A percentile compares a stretch with the other conserved stretches of the same genome.
Conservation (phyloP, 2,888 invertebrate species). For the Andrena trimmerana region DNA sequence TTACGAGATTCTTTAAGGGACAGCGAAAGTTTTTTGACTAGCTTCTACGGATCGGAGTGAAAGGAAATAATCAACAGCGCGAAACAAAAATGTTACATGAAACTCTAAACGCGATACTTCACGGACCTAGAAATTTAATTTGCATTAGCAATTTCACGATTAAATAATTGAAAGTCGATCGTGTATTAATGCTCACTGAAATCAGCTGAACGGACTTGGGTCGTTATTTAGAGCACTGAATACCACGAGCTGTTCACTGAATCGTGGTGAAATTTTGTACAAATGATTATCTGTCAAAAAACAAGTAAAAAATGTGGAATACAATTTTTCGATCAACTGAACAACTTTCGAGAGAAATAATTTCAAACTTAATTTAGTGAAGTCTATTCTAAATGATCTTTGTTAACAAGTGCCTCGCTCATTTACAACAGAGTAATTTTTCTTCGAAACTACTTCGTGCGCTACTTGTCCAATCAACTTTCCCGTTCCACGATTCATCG, state of each 20-base stretch:
- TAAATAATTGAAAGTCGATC: no score
- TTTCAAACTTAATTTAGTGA: no score
- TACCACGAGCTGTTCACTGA: background rate
- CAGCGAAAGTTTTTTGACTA: background rate
- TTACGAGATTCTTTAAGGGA: background rate
- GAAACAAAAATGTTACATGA: background rate
- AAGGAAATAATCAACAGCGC: background rate
- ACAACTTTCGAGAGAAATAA: background rate
- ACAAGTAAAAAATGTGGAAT: no score
- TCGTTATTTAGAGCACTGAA: background rate
- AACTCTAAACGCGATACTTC: background rate
- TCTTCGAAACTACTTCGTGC: background rate
- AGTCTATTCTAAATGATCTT: no score
- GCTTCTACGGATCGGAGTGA: background rate
- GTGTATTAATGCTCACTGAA: background rate
- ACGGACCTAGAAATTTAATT: background rate
- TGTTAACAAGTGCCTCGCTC: no score
- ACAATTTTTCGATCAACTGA: background rate
- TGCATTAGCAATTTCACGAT: constrained; percentile 2
- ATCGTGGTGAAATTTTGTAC: background rate
- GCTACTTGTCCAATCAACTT: background rate
- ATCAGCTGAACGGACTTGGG: background rate
- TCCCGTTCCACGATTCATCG: background rate
- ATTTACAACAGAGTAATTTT: background rate
- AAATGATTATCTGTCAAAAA: background rate